Percentiles rank a stretch among this genome's conserved stretches.
These are phyloP conservation scores for Luidia sarsii DNA, from an alignment of 53 echinoderm and acorn worm genomes.

Conservation along the genomic window DNA sequence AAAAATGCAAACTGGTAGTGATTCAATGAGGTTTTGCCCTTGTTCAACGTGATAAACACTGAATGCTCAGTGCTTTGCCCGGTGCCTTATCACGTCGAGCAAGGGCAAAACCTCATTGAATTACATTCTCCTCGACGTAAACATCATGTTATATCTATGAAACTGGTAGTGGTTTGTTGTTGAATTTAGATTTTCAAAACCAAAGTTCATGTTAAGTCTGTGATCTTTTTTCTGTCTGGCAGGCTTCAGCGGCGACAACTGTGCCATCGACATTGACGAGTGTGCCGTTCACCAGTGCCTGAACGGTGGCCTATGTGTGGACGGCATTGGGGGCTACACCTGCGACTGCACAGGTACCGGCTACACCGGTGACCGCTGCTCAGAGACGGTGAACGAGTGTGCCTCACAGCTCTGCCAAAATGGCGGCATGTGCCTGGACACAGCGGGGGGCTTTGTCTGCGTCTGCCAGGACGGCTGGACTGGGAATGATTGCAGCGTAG, in stretches of 20 bases:
- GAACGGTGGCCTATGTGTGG: constrained; percentile 39
- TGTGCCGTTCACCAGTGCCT: constrained; percentile 41
- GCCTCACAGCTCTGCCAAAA: constrained; percentile 29
- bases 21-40: too few species aligned
- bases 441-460: constrained; percentile 35
- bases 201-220: too few species aligned
- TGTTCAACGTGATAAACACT: too few species aligned
- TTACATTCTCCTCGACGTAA: too few species aligned
- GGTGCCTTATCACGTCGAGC: too few species aligned
- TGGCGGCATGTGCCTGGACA: constrained; percentile 24
- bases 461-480: constrained; percentile 26
- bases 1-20: too few species aligned
- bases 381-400: constrained; percentile 43
- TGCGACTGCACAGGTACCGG: constrained; percentile 60
- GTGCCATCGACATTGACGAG: constrained; percentile 65
- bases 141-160: too few species aligned
- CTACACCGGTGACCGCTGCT: constrained; percentile 43
- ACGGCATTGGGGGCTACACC: constrained; percentile 57
- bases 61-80: too few species aligned
- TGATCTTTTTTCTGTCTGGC: neutral
- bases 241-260: constrained; percentile 60
- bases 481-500: constrained; percentile 62
- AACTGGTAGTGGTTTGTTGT: too few species aligned
- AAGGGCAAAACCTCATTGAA: too few species aligned
- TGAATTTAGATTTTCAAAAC: too few species aligned